Base-by-base conservation (phyloP, 2,888 invertebrate genomes). In the Sinelater perroti region DNA sequence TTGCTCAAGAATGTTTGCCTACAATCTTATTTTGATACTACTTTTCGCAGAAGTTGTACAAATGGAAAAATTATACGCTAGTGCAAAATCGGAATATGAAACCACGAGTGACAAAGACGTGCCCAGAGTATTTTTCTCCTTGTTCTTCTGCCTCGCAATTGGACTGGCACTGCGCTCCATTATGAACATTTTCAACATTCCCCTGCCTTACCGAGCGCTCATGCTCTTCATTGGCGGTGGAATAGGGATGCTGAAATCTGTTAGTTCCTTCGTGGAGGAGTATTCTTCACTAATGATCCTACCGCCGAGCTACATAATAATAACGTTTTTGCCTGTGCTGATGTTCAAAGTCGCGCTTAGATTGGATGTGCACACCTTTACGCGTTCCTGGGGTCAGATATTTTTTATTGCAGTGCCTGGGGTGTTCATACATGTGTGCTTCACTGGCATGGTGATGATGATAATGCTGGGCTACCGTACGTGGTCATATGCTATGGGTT, bases 361-460 rank as follows among this genome's bases (percentile, higher is more conserved):
- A n/a, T 44, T 59, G 1, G 58, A 59, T 16, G 16, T 28, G 3
- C 58, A 54, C 13, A 54, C 44, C 7, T 59, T 59, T 31, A 18
- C 42, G 28, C 46, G 50, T n/a, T 49, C 54, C 4, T 54, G 40
- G 49, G 17, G 28, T 11, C 58, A 59, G 20, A 59, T 59, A 5
- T 54, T 47, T 14, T 6, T 54, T 1, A n/a, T 59, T 1, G 42
- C 49, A 1, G 36, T 54, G 2, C 24, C 44, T 8, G 58, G 58
- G 10, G 7, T 35, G 7, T 1, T 54, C 3, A 21, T 59, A 3
- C 49, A 16, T 24, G 35, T 49, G 1, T 42, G 31, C 17, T 20
- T 35, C 8, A 54, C 47, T 11, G 58, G 58, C 1, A 10, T 36
- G 3, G 6, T 53, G 14, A 52, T 52, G 51, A 52, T 45, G 53